phyloP scores from a whole-genome alignment of 1,140 invertebrate species.

The Melipona quadrifasciata region DNA sequence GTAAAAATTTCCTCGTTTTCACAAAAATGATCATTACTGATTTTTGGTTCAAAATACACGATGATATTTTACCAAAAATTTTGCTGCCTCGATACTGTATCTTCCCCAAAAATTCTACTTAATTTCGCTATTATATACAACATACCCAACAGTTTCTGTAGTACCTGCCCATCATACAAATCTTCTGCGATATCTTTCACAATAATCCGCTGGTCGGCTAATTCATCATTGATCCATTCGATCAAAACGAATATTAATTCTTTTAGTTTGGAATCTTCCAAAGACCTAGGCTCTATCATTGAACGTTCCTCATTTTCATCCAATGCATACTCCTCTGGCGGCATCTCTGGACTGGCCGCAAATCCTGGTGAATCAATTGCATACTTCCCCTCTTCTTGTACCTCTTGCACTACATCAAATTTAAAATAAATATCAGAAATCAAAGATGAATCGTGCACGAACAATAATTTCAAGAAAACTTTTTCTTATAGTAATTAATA shows the following conservation, averaged over 20 bases:
- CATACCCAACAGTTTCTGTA: slow-evolving; percentile 96
- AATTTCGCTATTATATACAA: neutral
- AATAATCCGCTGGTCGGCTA: slow-evolving; percentile 98
- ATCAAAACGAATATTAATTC: slow-evolving; percentile 95
- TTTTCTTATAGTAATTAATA: too few species aligned
- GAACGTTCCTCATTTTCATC: slow-evolving; percentile 98
- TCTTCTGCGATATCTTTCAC: slow-evolving; percentile 98
- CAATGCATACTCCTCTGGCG: slow-evolving; percentile 95
- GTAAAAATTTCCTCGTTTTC: too few species aligned
- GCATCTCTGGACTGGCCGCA: slow-evolving; percentile 91
- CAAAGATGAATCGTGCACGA: neutral
- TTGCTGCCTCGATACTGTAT: too few species aligned
- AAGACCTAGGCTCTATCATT: slow-evolving; percentile 94
- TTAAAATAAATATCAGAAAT: neutral
- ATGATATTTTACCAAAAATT: too few species aligned
- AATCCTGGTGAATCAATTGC: slow-evolving; percentile 97
- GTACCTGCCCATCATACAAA: slow-evolving; percentile 98
- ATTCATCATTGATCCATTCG: slow-evolving; percentile 99
- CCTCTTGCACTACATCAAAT: slow-evolving; percentile 91
- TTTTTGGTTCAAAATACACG: too few species aligned
- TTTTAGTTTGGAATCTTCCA: slow-evolving; percentile 92
- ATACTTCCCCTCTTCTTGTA: slow-evolving; percentile 97
- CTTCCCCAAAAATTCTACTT: neutral
- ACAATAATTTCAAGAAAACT: neutral
- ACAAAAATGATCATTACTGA: too few species aligned